phyloP scores from a whole-genome alignment of 2,113 vertebrate genomes.

The Labeo rohita region DNA sequence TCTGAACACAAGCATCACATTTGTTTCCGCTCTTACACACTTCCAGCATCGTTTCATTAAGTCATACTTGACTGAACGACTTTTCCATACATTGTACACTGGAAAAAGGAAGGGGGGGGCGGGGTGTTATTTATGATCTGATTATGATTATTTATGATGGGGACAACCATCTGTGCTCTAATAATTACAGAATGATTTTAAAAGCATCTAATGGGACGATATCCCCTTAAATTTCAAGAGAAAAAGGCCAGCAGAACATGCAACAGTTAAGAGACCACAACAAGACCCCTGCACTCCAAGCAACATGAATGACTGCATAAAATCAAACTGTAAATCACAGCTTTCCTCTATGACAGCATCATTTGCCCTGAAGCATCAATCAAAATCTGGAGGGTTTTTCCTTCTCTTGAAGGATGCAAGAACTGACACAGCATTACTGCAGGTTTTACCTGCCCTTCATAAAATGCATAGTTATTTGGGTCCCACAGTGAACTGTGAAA shows the following conservation, averaged over 20 bases:
- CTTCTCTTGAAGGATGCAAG: neutral
- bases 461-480: neutral
- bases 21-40: neutral
- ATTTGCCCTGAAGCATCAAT: conserved; percentile 42
- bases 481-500: neutral
- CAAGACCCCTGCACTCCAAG: neutral
- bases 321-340: conserved; percentile 15
- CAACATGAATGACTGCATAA: neutral
- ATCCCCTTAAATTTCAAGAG: neutral
- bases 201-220: neutral
- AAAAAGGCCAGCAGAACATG: neutral
- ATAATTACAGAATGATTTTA: conserved; percentile 21
- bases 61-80: neutral
- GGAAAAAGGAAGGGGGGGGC: neutral
- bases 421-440: conserved; percentile 18
- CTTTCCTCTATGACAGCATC: neutral
- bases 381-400: neutral
- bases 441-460: neutral
- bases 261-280: neutral
- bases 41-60: neutral
- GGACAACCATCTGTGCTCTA: neutral
- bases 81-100: neutral
- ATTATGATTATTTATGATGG: conserved; percentile 35
- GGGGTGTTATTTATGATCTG: conserved; percentile 31
- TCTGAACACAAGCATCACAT: neutral